phyloP scores from a whole-genome alignment of 2,113 vertebrate species.

The Romanogobio albipinnatus region DNA sequence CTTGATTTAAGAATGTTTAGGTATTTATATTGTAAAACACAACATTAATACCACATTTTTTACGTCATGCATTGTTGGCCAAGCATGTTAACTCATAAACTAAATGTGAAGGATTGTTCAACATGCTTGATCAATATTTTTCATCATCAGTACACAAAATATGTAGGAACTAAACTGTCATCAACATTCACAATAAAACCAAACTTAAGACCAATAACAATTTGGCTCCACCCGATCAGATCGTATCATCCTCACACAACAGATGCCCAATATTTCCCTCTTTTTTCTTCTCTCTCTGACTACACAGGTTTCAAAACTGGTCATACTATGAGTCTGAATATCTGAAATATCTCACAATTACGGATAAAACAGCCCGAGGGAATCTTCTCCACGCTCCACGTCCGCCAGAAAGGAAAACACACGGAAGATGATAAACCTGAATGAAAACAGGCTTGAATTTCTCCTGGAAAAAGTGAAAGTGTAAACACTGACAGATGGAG shows the following conservation, averaged over 20 bases:
- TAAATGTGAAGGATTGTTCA: too few species aligned
- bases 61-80: too few species aligned
- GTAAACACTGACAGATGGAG: constrained; percentile 16
- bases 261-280: neutral
- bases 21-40: too few species aligned
- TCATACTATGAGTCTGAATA: neutral
- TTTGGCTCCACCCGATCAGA: neutral
- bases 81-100: too few species aligned
- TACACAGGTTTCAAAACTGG: neutral
- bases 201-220: neutral
- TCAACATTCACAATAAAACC: neutral
- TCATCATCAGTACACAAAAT: neutral
- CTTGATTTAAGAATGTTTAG: too few species aligned
- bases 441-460: neutral
- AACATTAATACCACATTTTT: too few species aligned
- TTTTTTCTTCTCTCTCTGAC: constrained; percentile 30
- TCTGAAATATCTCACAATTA: neutral
- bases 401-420: neutral
- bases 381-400: neutral
- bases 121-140: too few species aligned
- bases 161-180: neutral
- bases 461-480: constrained; percentile 1
- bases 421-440: neutral
- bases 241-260: neutral
- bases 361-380: neutral